Base-by-base conservation (phyloP, 2,888 invertebrate genomes). In the Amblyjoppa fuscipennis region DNA sequence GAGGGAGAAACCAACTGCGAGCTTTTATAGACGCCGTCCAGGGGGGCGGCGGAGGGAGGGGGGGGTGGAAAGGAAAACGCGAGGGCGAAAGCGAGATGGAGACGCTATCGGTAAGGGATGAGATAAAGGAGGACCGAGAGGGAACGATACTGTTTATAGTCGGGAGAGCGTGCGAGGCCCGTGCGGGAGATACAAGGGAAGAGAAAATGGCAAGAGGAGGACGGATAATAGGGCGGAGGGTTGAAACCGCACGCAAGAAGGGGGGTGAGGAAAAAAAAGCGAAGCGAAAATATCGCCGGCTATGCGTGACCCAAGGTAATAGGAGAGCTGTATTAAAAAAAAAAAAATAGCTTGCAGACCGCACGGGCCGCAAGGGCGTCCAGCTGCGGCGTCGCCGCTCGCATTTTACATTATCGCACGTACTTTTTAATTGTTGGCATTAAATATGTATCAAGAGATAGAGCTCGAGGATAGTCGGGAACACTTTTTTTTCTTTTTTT, bases 221-320 rank as follows among this genome's bases (percentile, higher is more conserved):
- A 71, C 28, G 56, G 56, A 2, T 3, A 41, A n/a, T 11, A 45
- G 56, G 59, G 34, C 31, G 34, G 59, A 53, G 69, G 79, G 74
- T 73, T 66, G 41, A 49, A 78, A 78, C 85, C 69, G 20, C 71
- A 77, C 49, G 80, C 80, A 75, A 80, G 66, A 41, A 74, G 31
- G 49, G 38, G 69, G 28, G 41, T n/a, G 16, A 56, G 56, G 56
- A 28, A 45, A 45, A 31, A 71, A 45, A 51, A 28, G 41, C 45
- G 45, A 51, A 34, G 61, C 59, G 68, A 61, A 56, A 82, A 76
- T 71, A 80, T 49, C 49, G 56, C 31, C 25, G 16, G 76, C 53
- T 66, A 77, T 85, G 85, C 85, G 83, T 86, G 85, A 77, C 73
- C 73, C 76, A 71, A 80, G 85, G 85, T 80, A 80, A 85, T 85